Conservation (phyloP, 2,113 vertebrate genomes). For the Beaufortia kweichowensis region DNA sequence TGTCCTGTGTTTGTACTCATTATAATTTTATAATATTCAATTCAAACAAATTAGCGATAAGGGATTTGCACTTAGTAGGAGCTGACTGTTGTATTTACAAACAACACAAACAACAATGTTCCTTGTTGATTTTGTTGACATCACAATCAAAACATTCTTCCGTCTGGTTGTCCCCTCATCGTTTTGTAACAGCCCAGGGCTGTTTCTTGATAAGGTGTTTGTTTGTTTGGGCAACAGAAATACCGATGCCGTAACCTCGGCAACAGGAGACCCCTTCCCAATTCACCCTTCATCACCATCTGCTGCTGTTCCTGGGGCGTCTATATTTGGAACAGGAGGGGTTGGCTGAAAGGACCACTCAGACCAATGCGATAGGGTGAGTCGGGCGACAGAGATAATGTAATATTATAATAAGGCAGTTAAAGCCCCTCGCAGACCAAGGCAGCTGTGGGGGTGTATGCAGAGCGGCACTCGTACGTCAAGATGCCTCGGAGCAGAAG, state of each 20-base stretch:
- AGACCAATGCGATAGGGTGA: conserved; percentile 63
- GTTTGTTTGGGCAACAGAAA: conserved; percentile 50
- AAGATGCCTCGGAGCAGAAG: conserved; percentile 13
- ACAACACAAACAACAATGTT: conserved; percentile 1
- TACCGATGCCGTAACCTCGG: conserved; percentile 31
- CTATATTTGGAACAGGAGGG: conserved; percentile 43
- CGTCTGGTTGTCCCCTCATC: not conserved
- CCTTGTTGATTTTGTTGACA: conserved; percentile 38
- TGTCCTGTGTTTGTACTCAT: not conserved
- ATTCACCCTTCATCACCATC: conserved; percentile 63
- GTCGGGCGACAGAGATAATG: conserved; percentile 43
- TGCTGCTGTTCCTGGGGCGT: conserved; percentile 57
- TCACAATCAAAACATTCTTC: conserved; percentile 24
- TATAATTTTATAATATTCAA: not conserved
- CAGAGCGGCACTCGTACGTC: conserved; percentile 11
- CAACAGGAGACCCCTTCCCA: conserved; percentile 41
- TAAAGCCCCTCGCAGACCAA: conserved; percentile 28
- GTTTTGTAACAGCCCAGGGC: not conserved
- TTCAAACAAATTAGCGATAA: not conserved
- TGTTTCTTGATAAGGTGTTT: conserved; percentile 42
- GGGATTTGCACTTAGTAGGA: not conserved
- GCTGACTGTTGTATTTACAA: conserved; percentile 8
- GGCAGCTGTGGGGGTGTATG: conserved; percentile 38
- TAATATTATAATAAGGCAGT: conserved; percentile 47
- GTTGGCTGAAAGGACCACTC: conserved; percentile 63